These are phyloP conservation scores for Patella ulyssiponensis DNA, from an alignment of 2,888 invertebrate genomes.

Conservation along the genomic window DNA sequence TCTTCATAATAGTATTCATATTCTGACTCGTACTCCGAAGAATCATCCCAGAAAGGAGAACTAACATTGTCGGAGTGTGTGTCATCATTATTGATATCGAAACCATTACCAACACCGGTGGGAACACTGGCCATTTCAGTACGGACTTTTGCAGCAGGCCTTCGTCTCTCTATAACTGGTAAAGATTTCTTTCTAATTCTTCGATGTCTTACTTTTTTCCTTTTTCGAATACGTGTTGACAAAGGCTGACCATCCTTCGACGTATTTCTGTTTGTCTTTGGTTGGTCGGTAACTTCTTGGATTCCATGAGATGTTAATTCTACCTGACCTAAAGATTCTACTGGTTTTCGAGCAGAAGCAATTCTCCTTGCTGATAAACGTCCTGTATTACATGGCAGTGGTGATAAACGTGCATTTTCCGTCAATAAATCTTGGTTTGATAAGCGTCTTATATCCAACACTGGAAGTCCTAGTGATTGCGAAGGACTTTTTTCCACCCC, in stretches of 20 bases:
- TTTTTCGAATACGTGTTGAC: not conserved
- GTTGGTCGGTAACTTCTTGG: not conserved
- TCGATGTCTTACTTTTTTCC: not conserved
- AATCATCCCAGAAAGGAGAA: not conserved
- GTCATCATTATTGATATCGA: not conserved
- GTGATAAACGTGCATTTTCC: not conserved
- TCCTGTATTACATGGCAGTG: not conserved
- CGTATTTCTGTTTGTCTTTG: not conserved
- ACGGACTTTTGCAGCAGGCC: not conserved
- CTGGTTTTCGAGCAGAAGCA: not conserved
- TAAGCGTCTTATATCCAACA: not conserved
- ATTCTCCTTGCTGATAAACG: not conserved
- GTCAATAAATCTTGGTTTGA: not conserved
- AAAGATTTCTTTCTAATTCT: not conserved
- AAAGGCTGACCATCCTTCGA: not conserved
- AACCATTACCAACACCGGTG: not conserved
- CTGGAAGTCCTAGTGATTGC: not conserved
- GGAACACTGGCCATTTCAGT: not conserved
- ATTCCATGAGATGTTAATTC: not conserved
- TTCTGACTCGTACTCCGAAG: not conserved
- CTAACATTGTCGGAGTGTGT: not conserved
- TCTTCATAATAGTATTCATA: constrained; percentile 6
- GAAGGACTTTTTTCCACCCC: not conserved
- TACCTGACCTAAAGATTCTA: not conserved
- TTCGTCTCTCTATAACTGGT: not conserved